A percentile compares a stretch with the other conserved stretches of the same genome.
phyloP scores from a whole-genome alignment of 2,113 vertebrate species.

The Phalacrocorax brasilianus region DNA sequence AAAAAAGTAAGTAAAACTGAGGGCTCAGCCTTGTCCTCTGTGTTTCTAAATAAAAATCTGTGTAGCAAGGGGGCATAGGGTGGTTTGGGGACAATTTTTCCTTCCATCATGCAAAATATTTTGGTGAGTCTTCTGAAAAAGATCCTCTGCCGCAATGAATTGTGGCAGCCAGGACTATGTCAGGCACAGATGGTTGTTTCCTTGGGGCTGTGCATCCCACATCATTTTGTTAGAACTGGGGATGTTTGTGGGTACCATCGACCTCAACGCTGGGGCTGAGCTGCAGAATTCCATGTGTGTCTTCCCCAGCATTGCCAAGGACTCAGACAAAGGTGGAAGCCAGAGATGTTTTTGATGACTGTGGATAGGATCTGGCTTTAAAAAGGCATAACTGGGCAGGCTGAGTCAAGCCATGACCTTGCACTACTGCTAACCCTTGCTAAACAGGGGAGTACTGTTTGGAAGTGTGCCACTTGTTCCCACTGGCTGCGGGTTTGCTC shows the following conservation, averaged over 20 bases:
- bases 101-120: not conserved
- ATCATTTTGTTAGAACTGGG: not conserved
- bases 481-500: not conserved
- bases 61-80: not conserved
- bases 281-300: not conserved
- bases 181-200: not conserved
- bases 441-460: not conserved
- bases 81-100: not conserved
- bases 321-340: not conserved
- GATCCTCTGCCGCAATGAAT: not conserved
- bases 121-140: not conserved
- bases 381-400: not conserved
- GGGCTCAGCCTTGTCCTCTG: fast-evolving
- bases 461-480: not conserved
- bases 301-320: not conserved
- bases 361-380: not conserved
- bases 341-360: not conserved
- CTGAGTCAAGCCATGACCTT: not conserved
- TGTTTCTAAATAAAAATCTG: not conserved
- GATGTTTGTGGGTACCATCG: not conserved
- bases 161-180: not conserved
- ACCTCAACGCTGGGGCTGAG: not conserved
- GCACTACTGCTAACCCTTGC: not conserved
- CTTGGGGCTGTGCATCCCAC: not conserved
- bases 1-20: not conserved